Conservation (phyloP, 2,113 vertebrate species). For the Symphodus melops region DNA sequence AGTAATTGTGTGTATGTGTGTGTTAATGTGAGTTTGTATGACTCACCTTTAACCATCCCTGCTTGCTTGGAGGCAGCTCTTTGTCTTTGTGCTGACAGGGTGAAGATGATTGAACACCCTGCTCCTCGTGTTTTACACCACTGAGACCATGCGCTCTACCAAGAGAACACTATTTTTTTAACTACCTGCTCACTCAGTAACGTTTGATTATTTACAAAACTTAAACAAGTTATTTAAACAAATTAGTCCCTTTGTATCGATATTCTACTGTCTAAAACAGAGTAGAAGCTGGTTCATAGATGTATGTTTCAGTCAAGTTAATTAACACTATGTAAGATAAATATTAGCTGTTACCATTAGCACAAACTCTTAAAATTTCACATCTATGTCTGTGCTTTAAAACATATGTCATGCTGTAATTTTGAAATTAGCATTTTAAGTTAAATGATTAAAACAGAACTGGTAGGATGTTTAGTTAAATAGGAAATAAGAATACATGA, state of each 20-base stretch:
- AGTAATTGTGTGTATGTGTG: not conserved
- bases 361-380: too few species aligned
- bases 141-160: constrained; percentile 54
- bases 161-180: constrained; percentile 25
- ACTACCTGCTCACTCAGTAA: constrained; percentile 7
- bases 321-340: not conserved
- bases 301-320: constrained; percentile 1
- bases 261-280: too few species aligned
- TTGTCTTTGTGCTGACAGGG: constrained; percentile 79
- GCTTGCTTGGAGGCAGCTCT: constrained; percentile 78
- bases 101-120: constrained; percentile 74
- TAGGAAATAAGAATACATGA: too few species aligned
- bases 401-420: too few species aligned
- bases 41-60: constrained; percentile 72
- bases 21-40: constrained; percentile 12
- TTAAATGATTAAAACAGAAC: not conserved
- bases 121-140: constrained; percentile 55
- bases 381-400: too few species aligned
- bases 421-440: too few species aligned
- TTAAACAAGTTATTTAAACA: not conserved
- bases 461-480: too few species aligned
- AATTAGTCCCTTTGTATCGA: not conserved
- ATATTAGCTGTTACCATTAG: too few species aligned
- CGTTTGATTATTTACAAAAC: too few species aligned
- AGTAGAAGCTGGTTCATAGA: too few species aligned